These are phyloP conservation scores for Phylloscopus collybita DNA, from an alignment of 2,797 vertebrate genomes.

Conservation along the genomic window DNA sequence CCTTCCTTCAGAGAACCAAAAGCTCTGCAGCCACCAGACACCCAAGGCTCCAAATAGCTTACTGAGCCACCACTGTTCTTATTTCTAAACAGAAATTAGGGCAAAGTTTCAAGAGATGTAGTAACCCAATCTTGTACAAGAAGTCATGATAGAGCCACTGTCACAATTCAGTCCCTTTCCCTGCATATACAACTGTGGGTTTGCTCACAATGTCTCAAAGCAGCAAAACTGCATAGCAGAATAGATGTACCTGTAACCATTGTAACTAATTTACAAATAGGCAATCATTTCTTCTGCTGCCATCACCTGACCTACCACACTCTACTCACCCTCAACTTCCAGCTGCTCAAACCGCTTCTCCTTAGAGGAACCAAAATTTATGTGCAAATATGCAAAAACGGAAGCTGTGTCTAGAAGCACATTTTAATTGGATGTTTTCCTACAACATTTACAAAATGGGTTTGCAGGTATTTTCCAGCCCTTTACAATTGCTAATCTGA, in stretches of 20 bases:
- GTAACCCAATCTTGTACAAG: neutral
- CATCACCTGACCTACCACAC: neutral
- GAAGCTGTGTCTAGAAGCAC: neutral
- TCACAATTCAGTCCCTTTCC: neutral
- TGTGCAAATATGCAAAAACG: rapidly evolving
- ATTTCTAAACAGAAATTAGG: neutral
- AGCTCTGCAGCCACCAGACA: neutral
- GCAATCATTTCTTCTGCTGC: neutral
- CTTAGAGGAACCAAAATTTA: neutral
- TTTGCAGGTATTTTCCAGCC: neutral
- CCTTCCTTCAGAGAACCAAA: neutral
- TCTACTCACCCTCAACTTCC: neutral
- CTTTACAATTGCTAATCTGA: neutral
- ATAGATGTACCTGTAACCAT: neutral
- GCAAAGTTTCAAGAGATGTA: neutral
- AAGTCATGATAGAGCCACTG: neutral
- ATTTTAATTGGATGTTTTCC: neutral
- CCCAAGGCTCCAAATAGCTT: neutral
- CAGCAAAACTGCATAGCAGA: neutral
- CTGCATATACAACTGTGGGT: neutral
- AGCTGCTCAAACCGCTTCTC: neutral
- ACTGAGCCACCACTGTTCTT: neutral
- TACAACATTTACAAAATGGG: neutral
- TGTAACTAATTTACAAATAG: neutral
- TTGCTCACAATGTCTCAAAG: neutral